Evolutionary conservation across 2,113 vertebrate genomes (phyloP), one percentile per base, ranked within the genome.

Genomic region (Amblyopsis rosae): DNA sequence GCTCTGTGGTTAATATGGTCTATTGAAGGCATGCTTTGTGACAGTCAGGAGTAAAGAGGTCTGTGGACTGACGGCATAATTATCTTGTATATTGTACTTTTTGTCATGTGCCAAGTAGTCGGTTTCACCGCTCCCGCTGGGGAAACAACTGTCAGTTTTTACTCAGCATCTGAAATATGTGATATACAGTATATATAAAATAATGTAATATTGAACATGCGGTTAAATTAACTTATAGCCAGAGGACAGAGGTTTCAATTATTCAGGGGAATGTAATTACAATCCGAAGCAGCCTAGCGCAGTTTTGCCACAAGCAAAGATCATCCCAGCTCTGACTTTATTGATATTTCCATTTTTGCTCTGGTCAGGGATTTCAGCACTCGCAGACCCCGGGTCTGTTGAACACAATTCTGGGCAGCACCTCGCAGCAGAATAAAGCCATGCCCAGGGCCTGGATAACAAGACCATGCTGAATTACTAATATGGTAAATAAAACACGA

Each of bases 201-300:
- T 17, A 56, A 79, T 86, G 77, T 70, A 73, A 86, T 80, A 89
- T 86, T 87, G 81, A 88, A 79, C 86, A 82, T 78, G 77, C 53
- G 50, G 76, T 75, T 73, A 77, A 84, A 86, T 88, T 60, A 82
- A 84, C 86, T 82, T 80, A 81, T 49, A 83, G 84, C 87, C 71
- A 0, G 72, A 84, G 86, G 85, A 87, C 79, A 82, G 74, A 13
- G 72, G 78, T 87, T 84, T 87, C 80, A 88, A 90, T 90, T 91
- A 92, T 91, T 91, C 86, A 91, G 69, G 58, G 70, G 73, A 72
- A 77, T 83, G 82, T 90, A 87, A 91, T 91, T 90, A 84, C 79
- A 82, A 73, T 72, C 75, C 76, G 72, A 71, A 48, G 71, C 80
- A 77, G 26, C 76, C 72, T 73, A 77, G 80, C 65, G 9, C 56